Evolutionary conservation across 2,113 vertebrate species (phyloP).

Genomic region (Arizona elegans): DNA sequence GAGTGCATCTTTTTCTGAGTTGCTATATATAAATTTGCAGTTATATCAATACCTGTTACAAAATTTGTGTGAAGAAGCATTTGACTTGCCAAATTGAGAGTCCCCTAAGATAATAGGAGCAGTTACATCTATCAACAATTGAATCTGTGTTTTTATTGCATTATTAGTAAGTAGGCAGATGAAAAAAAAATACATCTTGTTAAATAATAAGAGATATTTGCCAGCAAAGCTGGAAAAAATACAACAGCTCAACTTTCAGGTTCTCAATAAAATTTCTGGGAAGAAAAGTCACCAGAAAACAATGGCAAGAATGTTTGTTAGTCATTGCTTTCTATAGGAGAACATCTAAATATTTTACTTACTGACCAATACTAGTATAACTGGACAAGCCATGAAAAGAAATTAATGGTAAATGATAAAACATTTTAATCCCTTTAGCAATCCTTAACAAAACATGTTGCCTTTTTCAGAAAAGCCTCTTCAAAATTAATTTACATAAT

Average conservation of each 20-base stretch:
- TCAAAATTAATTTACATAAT: background rate
- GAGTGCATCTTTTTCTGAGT: background rate
- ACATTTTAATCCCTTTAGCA: background rate
- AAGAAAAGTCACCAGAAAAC: background rate
- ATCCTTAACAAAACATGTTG: background rate
- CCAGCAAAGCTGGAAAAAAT: background rate
- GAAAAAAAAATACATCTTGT: background rate
- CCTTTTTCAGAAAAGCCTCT: background rate
- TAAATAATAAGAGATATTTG: background rate
- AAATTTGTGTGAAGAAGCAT: background rate
- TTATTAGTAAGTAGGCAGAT: slow-evolving; percentile 5
- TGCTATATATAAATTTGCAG: background rate
- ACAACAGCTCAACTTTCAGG: background rate
- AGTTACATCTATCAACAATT: background rate
- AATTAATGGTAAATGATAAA: background rate
- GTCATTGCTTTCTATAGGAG: background rate
- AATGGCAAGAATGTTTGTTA: background rate
- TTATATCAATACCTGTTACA: background rate
- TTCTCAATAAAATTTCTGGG: background rate
- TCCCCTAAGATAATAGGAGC: background rate
- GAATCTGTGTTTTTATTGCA: background rate
- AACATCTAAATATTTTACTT: background rate
- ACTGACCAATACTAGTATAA: background rate
- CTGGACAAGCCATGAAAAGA: background rate
- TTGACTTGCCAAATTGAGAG: background rate